phyloP scores from a whole-genome alignment of 2,888 invertebrate species.

The Acronicta psi region DNA sequence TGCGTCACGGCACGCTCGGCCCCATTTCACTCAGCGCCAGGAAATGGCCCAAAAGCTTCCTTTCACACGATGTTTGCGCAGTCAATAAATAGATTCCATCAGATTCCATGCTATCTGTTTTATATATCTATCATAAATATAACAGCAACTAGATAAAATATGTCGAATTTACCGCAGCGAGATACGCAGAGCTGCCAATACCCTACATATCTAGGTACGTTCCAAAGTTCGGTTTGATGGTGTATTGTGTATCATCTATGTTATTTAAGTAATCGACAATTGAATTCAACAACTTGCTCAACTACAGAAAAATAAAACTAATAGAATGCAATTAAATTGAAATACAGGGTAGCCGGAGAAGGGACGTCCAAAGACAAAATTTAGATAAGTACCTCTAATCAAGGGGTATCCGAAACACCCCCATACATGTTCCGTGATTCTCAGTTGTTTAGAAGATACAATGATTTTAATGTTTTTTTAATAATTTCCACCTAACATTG shows the following conservation, averaged over 20 bases:
- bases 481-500: too few species aligned
- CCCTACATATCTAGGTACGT: background rate
- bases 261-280: too few species aligned
- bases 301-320: too few species aligned
- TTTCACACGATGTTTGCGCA: conserved; percentile 81
- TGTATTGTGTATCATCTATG: background rate
- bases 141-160: conserved; percentile 56
- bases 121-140: conserved; percentile 72
- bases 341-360: too few species aligned
- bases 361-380: too few species aligned
- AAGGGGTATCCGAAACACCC: too few species aligned
- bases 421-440: too few species aligned
- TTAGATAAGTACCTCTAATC: too few species aligned
- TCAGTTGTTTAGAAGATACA: too few species aligned
- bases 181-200: conserved; percentile 1
- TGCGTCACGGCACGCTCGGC: conserved; percentile 78
- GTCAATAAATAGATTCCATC: conserved; percentile 85
- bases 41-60: conserved; percentile 85
- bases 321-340: too few species aligned
- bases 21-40: conserved; percentile 84
- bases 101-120: conserved; percentile 68
- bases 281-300: too few species aligned
- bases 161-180: conserved; percentile 17
- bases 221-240: background rate
- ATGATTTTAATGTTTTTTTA: too few species aligned